Percentiles rank a stretch among this genome's conserved stretches.
Conservation (phyloP, 2,113 vertebrate genomes). For the Phaethornis superciliosus region DNA sequence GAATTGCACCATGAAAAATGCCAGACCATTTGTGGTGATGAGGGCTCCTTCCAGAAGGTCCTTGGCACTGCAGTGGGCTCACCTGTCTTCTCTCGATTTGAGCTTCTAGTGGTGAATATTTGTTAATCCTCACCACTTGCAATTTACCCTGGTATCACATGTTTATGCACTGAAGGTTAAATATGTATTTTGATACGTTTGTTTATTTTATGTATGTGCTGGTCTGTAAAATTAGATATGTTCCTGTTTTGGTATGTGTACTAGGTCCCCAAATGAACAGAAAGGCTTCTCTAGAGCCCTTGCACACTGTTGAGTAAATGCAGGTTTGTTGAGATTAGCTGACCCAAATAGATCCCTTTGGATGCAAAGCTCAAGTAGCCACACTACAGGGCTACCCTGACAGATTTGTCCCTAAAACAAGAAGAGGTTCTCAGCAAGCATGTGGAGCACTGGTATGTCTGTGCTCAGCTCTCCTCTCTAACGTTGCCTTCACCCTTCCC, state of each 20-base stretch:
- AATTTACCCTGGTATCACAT: conserved; percentile 66
- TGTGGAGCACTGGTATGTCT: not conserved
- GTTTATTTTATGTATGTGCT: conserved; percentile 66
- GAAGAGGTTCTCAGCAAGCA: not conserved
- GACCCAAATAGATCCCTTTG: not conserved
- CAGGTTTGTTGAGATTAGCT: conserved; percentile 34
- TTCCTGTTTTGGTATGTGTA: conserved; percentile 65
- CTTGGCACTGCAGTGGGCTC: accelerated
- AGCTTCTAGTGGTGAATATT: not conserved
- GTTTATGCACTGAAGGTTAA: conserved; percentile 77
- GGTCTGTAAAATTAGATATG: conserved; percentile 72
- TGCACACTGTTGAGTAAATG: conserved; percentile 39
- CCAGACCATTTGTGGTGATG: not conserved
- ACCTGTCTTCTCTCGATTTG: conserved; percentile 32
- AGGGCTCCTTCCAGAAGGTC: not conserved
- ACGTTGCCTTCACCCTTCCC: conserved; percentile 50
- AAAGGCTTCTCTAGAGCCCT: conserved; percentile 75
- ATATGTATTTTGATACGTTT: conserved; percentile 67
- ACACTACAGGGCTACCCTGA: not conserved
- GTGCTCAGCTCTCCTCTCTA: not conserved
- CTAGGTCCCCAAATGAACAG: conserved; percentile 70
- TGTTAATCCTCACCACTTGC: conserved; percentile 42
- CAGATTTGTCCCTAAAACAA: not conserved
- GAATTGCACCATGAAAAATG: not conserved
- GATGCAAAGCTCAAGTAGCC: not conserved